Conservation (phyloP, 2,113 vertebrate genomes). For the Eulemur rufifrons region DNA sequence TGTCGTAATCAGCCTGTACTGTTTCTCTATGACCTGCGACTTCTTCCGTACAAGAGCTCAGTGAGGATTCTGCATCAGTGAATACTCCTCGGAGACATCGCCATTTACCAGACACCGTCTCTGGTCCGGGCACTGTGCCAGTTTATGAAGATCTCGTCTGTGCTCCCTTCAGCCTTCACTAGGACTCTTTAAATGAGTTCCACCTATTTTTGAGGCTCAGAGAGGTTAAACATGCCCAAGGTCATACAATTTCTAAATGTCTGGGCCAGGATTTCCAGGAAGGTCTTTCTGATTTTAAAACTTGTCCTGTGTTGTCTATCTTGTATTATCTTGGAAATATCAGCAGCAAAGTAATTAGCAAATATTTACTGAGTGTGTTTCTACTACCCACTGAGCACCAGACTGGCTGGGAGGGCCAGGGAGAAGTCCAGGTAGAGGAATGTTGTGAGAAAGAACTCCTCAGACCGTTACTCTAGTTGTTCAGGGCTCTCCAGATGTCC, state of each 20-base stretch:
- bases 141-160: background rate
- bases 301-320: background rate
- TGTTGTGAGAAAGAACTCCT: background rate
- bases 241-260: background rate
- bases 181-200: background rate
- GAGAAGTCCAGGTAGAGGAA: background rate
- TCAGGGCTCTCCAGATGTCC: background rate
- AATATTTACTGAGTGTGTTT: background rate
- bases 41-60: background rate
- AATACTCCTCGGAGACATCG: background rate
- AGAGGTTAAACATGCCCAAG: background rate
- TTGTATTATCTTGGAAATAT: background rate
- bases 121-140: background rate
- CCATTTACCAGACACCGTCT: background rate
- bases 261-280: background rate
- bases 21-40: background rate
- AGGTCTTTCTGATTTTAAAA: background rate
- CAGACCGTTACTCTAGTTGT: background rate
- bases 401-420: background rate
- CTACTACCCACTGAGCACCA: background rate
- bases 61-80: background rate
- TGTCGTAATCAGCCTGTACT: background rate
- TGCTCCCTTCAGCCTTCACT: background rate
- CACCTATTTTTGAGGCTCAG: background rate
- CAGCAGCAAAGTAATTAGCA: background rate